Conservation (phyloP, 2,113 vertebrate genomes). For the Asarcornis scutulata region DNA sequence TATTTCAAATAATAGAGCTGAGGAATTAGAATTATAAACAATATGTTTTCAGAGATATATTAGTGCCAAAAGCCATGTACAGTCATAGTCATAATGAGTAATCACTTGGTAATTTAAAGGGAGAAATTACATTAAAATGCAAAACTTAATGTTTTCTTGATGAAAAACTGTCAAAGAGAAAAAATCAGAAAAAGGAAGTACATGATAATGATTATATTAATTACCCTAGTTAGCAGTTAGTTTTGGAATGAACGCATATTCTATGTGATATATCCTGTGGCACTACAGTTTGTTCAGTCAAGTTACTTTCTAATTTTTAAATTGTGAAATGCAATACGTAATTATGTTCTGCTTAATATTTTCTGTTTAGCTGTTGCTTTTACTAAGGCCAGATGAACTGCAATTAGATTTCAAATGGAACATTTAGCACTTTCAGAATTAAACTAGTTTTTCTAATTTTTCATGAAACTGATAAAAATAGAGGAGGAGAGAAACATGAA, state of each 20-base stretch:
- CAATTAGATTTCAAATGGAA: constrained; percentile 22
- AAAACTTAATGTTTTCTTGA: constrained; percentile 23
- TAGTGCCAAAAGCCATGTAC: neutral
- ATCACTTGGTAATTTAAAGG: neutral
- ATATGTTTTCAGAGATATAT: neutral
- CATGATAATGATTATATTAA: constrained; percentile 16
- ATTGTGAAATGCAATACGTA: neutral
- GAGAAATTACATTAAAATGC: constrained; percentile 17
- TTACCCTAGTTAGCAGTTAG: constrained; percentile 28
- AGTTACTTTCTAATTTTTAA: constrained; percentile 26
- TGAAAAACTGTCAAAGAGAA: constrained; percentile 13
- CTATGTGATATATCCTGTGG: neutral
- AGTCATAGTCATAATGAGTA: constrained; percentile 21
- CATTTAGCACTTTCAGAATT: neutral
- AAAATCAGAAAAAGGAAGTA: neutral
- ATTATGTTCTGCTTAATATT: constrained; percentile 36
- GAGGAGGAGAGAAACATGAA: neutral
- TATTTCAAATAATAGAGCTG: neutral
- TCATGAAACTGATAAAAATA: constrained; percentile 15
- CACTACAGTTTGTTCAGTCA: neutral
- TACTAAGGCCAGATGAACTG: constrained; percentile 24
- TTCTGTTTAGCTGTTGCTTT: neutral
- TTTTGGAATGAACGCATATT: constrained; percentile 8
- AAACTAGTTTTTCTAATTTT: constrained; percentile 7
- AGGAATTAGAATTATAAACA: constrained; percentile 16